phyloP scores from a whole-genome alignment of 2,113 vertebrate species.

The Xenus cinereus region DNA sequence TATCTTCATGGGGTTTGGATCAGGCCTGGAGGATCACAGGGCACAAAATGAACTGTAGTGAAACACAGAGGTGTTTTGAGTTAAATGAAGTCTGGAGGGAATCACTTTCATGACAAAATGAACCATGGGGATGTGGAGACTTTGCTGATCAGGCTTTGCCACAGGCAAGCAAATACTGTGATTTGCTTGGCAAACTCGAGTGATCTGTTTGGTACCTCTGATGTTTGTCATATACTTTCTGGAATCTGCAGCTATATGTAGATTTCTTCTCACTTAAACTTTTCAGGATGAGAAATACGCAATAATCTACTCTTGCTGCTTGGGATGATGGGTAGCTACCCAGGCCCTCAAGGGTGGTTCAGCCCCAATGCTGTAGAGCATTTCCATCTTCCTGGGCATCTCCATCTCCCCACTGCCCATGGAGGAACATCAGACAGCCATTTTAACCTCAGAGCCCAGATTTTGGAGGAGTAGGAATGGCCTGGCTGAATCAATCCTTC shows the following conservation, averaged over 20 bases:
- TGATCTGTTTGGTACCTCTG: background rate
- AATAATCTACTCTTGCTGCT: background rate
- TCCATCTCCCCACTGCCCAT: background rate
- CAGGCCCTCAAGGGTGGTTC: background rate
- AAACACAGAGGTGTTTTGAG: background rate
- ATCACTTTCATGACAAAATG: background rate
- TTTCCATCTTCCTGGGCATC: background rate
- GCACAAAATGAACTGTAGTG: background rate
- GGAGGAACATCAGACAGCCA: background rate
- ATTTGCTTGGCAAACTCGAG: background rate
- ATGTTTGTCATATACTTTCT: background rate
- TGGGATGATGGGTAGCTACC: background rate
- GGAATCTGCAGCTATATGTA: background rate
- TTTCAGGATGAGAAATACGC: background rate
- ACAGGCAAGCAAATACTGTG: background rate
- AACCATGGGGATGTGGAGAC: accelerated
- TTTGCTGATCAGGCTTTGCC: background rate
- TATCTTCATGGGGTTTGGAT: background rate
- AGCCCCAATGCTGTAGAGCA: background rate
- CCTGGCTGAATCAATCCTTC: background rate
- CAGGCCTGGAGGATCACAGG: background rate
- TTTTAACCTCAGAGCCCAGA: background rate
- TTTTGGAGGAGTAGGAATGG: background rate
- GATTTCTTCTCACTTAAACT: background rate
- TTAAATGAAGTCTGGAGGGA: background rate